Percentiles rank a stretch among this genome's conserved stretches.
These are phyloP conservation scores for Dione vanillae DNA, from an alignment of 2,888 invertebrate genomes.

Conservation along the genomic window DNA sequence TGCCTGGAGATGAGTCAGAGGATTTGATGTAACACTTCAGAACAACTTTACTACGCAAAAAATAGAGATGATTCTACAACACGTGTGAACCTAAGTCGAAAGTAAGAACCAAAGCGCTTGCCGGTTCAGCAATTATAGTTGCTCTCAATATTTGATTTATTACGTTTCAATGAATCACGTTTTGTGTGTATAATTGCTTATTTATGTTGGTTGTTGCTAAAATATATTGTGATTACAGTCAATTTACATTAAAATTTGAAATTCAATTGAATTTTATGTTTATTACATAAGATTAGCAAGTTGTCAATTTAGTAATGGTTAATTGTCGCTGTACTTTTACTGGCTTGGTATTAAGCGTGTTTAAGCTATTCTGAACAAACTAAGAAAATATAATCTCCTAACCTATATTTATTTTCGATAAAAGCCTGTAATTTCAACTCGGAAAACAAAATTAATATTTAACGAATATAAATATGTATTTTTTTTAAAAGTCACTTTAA, in stretches of 20 bases:
- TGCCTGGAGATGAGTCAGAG: constrained; percentile 31
- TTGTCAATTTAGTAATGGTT: no score
- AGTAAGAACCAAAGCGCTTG: constrained; percentile 33
- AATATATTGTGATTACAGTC: neutral
- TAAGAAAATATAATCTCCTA: no score
- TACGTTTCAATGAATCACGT: constrained; percentile 36
- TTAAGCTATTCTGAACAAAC: no score
- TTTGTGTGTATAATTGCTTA: constrained; percentile 17
- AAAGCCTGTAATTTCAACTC: no score
- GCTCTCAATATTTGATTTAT: constrained; percentile 43
- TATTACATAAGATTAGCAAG: no score
- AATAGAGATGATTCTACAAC: constrained; percentile 35
- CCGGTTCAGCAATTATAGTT: constrained; percentile 33
- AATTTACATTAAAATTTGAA: neutral
- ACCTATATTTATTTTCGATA: no score
- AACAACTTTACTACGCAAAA: constrained; percentile 22
- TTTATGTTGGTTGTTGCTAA: constrained; percentile 1
- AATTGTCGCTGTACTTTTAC: no score
- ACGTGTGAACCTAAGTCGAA: neutral
- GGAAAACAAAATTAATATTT: no score
- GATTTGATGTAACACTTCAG: constrained; percentile 2
- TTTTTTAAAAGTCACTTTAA: no score
- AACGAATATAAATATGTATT: no score
- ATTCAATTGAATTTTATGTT: no score
- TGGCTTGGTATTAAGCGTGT: no score